Base-by-base conservation (phyloP, 2,888 invertebrate genomes). In the Diaperis boleti region DNA sequence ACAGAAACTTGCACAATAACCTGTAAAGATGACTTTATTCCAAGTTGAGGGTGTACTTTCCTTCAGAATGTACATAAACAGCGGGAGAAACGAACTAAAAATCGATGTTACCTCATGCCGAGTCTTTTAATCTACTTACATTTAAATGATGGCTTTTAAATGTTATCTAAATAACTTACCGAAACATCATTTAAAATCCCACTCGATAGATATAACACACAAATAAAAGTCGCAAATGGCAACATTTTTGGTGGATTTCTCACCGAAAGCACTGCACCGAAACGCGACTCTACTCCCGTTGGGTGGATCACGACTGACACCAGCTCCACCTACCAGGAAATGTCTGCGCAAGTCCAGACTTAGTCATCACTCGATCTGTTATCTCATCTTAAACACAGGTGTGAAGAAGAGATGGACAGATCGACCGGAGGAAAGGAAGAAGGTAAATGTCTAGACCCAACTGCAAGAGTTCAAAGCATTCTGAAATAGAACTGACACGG, bases 221-320 rank as follows among this genome's bases (percentile, higher is more conserved):
- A 83, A 80, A 85, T 81, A 83, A 85, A 83, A 81, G 85, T 83
- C 82, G 85, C 84, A 83, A 84, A 84, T 81, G 84, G 86, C 86
- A 85, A 82, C 86, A 87, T 87, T 81, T 59, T 57, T 62, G 79
- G 84, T 70, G 72, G 70, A 64, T 66, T 71, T 68, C 66, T 74
- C 74, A 74, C 74, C 74, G 71, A 74, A 72, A 70, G 70, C 75
- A 74, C 74, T 74, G 70, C 78, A 72, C 72, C 70, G 60, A 63
- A 66, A 67, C 77, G 74, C 76, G 71, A 75, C 76, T 76, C 74
- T 68, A 71, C 72, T 72, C 72, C 74, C 71, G 74, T 75, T 78
- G 78, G 78, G 76, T 78, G 77, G 76, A 78, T 76, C 75, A 71
- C 74, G 72, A 78, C 78, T 77, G 76, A 79, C 74, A 69, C 68